Conservation (phyloP, 2,113 vertebrate species). For the Podocnemis expansa region DNA sequence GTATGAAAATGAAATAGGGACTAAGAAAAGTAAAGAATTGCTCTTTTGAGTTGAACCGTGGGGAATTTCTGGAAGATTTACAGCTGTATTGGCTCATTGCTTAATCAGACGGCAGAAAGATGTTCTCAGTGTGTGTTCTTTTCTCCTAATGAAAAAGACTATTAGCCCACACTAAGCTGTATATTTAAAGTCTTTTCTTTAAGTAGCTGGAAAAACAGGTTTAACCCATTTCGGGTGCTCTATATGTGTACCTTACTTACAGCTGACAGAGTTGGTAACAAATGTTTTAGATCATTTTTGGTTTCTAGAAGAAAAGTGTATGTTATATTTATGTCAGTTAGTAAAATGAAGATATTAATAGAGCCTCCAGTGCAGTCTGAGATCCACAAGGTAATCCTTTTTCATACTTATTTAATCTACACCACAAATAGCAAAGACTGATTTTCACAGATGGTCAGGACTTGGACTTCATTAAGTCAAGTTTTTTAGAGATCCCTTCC, state of each 20-base stretch:
- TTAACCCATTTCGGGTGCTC: constrained; percentile 37
- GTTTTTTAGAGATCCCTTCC: not conserved
- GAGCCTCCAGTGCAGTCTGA: not conserved
- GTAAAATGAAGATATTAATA: not conserved
- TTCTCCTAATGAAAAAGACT: constrained; percentile 77
- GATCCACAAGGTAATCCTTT: not conserved
- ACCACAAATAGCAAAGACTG: not conserved
- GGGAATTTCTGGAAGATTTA: constrained; percentile 80
- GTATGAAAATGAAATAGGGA: constrained; percentile 72
- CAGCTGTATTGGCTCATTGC: constrained; percentile 79
- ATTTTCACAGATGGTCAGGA: not conserved
- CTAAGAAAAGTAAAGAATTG: constrained; percentile 80
- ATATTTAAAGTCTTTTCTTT: constrained; percentile 55
- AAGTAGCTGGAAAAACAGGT: constrained; percentile 41
- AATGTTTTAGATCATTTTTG: not conserved
- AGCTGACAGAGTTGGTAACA: not conserved
- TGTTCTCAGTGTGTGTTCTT: constrained; percentile 77
- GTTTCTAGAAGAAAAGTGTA: constrained; percentile 17
- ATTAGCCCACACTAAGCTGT: constrained; percentile 74
- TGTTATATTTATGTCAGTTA: not conserved
- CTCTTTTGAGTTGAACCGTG: constrained; percentile 71
- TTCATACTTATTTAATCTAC: not conserved
- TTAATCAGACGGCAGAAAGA: constrained; percentile 80
- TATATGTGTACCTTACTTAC: not conserved
- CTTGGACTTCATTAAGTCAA: constrained; percentile 35